These are phyloP conservation scores for Oncorhynchus keta DNA, from an alignment of 2,113 vertebrate genomes.

Conservation along the genomic window DNA sequence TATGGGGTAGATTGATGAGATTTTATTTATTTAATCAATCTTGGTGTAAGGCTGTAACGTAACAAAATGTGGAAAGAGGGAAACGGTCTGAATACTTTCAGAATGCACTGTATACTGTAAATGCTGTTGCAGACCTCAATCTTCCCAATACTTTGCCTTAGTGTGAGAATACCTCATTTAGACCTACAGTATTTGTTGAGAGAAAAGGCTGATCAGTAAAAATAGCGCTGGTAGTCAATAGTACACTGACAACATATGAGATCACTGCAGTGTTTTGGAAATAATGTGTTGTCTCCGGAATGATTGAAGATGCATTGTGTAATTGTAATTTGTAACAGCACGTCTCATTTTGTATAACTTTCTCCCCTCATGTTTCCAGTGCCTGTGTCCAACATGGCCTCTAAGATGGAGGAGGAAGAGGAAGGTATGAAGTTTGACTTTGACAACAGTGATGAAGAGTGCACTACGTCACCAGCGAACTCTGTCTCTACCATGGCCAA, in stretches of 20 bases:
- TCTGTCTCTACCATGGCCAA: neutral
- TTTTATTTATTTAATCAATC: too few relatives aligned
- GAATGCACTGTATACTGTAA: too few relatives aligned
- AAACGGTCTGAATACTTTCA: too few relatives aligned
- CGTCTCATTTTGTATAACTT: neutral
- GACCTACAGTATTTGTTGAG: neutral
- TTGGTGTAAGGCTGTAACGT: too few relatives aligned
- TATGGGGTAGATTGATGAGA: too few relatives aligned
- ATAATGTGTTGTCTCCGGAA: neutral
- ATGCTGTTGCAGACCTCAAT: too few relatives aligned
- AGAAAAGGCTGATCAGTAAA: neutral
- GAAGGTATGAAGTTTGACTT: conserved; percentile 50
- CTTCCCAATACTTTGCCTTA: neutral
- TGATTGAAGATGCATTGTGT: too few relatives aligned
- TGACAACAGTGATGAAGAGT: conserved; percentile 48
- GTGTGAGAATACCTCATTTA: neutral
- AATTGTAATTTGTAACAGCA: too few relatives aligned
- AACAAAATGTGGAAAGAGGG: too few relatives aligned
- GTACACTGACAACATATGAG: neutral
- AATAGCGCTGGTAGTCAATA: too few relatives aligned
- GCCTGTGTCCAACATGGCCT: conserved; percentile 25
- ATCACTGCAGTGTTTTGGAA: neutral
- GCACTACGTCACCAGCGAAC: neutral
- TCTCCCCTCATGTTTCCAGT: conserved; percentile 24
- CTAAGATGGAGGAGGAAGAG: conserved; percentile 44